Conservation (phyloP, 2,888 invertebrate genomes). For the Platycheirus albimanus region DNA sequence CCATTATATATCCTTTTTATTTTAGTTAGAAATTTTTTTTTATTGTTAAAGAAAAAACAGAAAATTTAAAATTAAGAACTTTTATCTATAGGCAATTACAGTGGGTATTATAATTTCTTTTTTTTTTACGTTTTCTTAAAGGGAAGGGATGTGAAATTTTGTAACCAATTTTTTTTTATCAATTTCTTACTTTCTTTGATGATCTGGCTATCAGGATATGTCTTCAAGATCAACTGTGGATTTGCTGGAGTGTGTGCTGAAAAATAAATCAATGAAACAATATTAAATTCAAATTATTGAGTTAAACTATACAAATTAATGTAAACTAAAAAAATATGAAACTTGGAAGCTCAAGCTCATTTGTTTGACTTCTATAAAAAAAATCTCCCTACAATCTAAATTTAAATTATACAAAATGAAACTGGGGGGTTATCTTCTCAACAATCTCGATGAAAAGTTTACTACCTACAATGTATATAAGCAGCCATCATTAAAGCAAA, state of each 20-base stretch:
- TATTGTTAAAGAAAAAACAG: conserved; percentile 71
- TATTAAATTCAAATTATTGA: neutral
- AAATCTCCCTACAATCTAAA: no score
- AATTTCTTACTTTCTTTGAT: conserved; percentile 92
- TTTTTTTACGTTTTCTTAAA: neutral
- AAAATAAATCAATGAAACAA: neutral
- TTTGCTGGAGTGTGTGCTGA: conserved; percentile 70
- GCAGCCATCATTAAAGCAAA: no score
- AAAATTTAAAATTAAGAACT: conserved; percentile 59
- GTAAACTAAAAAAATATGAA: no score
- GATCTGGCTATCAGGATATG: conserved; percentile 90
- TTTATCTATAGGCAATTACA: conserved; percentile 15
- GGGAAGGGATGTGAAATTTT: neutral
- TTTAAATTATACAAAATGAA: no score
- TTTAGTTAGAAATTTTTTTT: conserved; percentile 61
- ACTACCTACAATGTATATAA: no score
- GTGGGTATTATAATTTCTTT: conserved; percentile 3
- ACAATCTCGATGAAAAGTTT: no score
- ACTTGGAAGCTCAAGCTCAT: no score
- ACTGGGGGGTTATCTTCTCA: no score
- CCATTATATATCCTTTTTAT: conserved; percentile 82
- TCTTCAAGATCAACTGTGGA: conserved; percentile 86
- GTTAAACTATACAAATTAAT: neutral
- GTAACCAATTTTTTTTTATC: neutral
- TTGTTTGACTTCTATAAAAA: no score